Base-by-base conservation (phyloP, 2,888 invertebrate genomes). In the Drosophila incognita region DNA sequence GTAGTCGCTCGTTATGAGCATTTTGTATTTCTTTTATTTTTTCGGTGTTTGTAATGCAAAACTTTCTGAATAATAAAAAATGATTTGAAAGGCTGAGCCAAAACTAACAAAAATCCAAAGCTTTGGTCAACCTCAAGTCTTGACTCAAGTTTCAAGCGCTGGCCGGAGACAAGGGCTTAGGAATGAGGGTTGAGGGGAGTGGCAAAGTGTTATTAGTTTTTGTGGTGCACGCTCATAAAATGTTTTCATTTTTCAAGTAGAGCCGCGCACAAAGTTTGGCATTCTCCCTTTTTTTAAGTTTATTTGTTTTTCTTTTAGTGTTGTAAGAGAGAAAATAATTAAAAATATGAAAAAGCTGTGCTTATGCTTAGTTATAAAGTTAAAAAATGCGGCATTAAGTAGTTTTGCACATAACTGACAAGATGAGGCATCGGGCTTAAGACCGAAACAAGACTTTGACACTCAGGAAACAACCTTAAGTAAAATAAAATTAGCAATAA, bases 141-240 rank as follows among this genome's bases (percentile, higher is more conserved):
- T 71, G 76, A 72, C 76, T 78, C 78, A 78, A 84, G 87, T 87
- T 84, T 69, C 48, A 52, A 73, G 74, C 65, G 59, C 64, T 61
- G 35, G 51, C 42, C 63, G 24, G 67, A 61, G 66, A 59, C 66
- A 54, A 56, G 69, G 38, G 62, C 46, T 54, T 40, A 46, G 46
- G 58, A 48, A 36, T 36, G 36, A 52, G 48, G 61, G 46, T 56
- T 60, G 40, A 29, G 67, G 42, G 60, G 65, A 42, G 51, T 11
- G 72, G 69, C 70, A 85, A 85, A 85, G 88, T 87, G 86, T 87
- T 85, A 85, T 85, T 85, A 85, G 86, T 85, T 85, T 85, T 77
- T 85, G 85, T 73, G 85, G 88, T 87, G 79, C 73, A 70, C 57
- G 83, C 83, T 87, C 83, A 82, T 85, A 85, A 87, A 85, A 85